Evolutionary conservation across 2,113 vertebrate genomes (phyloP).

Genomic region (Amazona vittata): DNA sequence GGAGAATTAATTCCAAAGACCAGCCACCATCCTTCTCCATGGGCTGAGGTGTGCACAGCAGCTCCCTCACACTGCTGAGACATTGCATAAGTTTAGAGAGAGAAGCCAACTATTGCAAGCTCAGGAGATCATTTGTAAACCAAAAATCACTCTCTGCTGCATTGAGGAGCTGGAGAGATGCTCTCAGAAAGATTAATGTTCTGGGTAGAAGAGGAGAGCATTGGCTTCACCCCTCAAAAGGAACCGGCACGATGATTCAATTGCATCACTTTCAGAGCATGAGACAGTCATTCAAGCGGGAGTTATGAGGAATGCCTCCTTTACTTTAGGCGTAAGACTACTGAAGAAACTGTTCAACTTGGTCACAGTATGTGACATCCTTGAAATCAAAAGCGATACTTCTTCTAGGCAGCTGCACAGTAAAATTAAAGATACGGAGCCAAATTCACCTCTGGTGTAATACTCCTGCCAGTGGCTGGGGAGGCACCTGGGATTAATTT

Average conservation of each 20-base stretch:
- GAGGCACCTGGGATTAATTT: constrained; percentile 34
- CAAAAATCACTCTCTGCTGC: not conserved
- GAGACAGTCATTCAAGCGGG: not conserved
- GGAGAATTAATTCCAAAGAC: not conserved
- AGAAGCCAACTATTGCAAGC: not conserved
- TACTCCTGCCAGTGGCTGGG: not conserved
- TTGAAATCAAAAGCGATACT: constrained; percentile 56
- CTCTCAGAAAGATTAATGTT: constrained; percentile 37
- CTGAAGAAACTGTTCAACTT: constrained; percentile 43
- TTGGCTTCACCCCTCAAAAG: not conserved
- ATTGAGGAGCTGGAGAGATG: not conserved
- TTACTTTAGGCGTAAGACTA: constrained; percentile 18
- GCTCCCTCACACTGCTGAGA: not conserved
- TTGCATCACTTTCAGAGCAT: not conserved
- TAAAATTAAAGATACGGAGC: constrained; percentile 8
- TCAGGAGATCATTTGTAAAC: constrained; percentile 24
- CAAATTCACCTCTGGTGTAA: constrained; percentile 44
- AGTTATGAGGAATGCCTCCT: constrained; percentile 49
- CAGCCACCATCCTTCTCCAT: not conserved
- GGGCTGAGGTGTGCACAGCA: not conserved
- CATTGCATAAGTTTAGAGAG: not conserved
- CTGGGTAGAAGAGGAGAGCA: not conserved
- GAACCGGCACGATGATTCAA: not conserved
- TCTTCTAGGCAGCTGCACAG: not conserved
- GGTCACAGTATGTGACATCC: constrained; percentile 57